phyloP scores from a whole-genome alignment of 2,888 invertebrate species.

The Criorhina ranunculi region DNA sequence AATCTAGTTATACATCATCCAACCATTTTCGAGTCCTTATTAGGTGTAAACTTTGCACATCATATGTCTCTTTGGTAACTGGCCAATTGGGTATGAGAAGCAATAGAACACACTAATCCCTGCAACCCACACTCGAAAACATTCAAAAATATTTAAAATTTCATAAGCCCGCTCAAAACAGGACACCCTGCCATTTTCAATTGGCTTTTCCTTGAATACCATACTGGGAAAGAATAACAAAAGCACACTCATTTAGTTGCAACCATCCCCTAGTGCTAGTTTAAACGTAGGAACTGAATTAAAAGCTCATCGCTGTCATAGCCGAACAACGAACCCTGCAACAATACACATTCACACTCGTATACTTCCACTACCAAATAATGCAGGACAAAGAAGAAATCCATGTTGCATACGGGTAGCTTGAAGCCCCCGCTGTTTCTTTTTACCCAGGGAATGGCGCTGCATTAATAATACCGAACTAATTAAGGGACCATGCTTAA shows the following conservation, averaged over 20 bases:
- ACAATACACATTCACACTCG: constrained; percentile 23
- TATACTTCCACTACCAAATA: constrained; percentile 48
- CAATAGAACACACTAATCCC: neutral
- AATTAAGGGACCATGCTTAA: constrained; percentile 71
- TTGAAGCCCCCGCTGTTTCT: neutral
- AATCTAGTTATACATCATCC: too few species aligned
- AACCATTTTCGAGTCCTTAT: too few species aligned
- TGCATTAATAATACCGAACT: constrained; percentile 72
- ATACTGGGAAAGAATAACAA: neutral
- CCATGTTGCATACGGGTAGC: constrained; percentile 32
- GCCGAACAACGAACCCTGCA: constrained; percentile 24
- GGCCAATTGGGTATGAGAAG: neutral
- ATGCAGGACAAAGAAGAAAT: constrained; percentile 38
- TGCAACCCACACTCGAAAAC: neutral
- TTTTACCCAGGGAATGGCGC: constrained; percentile 16
- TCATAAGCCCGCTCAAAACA: constrained; percentile 3
- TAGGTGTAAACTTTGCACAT: too few species aligned
- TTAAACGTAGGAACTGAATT: constrained; percentile 1
- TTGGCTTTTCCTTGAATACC: constrained; percentile 5
- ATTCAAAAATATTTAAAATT: constrained; percentile 17
- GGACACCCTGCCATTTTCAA: neutral
- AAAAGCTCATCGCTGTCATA: constrained; percentile 28
- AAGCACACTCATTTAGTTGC: constrained; percentile 22
- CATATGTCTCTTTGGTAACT: neutral
- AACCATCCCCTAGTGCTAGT: neutral